A percentile compares a stretch with the other conserved stretches of the same genome.
Conservation (phyloP, 2,888 invertebrate species). For the Acleris literana region DNA sequence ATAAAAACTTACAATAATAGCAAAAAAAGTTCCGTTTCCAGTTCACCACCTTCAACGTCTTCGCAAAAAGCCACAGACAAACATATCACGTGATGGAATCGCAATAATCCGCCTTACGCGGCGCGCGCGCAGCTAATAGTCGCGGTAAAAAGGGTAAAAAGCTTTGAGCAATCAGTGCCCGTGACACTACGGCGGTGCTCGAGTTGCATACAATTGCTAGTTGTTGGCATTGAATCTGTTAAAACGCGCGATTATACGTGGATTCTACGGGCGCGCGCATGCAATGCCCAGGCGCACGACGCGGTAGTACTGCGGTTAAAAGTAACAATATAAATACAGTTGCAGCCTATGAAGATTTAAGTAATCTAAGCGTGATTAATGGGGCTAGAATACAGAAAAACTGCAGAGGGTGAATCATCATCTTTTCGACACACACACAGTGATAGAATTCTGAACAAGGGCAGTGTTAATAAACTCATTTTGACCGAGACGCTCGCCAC, state of each 20-base stretch:
- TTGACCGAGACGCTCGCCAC: too few species aligned
- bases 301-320: slow-evolving; percentile 6
- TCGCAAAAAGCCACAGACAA: slow-evolving; percentile 6
- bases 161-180: background rate
- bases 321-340: background rate
- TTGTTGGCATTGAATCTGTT: too few species aligned
- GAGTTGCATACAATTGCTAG: too few species aligned
- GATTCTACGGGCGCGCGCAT: slow-evolving; percentile 40
- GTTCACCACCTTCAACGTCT: slow-evolving; percentile 4
- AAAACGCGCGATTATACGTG: slow-evolving; percentile 29
- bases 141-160: slow-evolving; percentile 28
- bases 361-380: too few species aligned
- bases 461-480: too few species aligned
- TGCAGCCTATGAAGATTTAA: too few species aligned
- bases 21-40: background rate
- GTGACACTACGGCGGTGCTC: too few species aligned
- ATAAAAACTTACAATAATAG: too few species aligned
- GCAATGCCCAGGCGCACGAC: slow-evolving; percentile 21
- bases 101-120: slow-evolving; percentile 30
- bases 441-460: too few species aligned
- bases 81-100: slow-evolving; percentile 32
- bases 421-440: too few species aligned
- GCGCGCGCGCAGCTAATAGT: slow-evolving; percentile 26
- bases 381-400: too few species aligned
- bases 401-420: too few species aligned